phyloP scores from a whole-genome alignment of 1,140 invertebrate species.

The Lucilia cuprina region DNA sequence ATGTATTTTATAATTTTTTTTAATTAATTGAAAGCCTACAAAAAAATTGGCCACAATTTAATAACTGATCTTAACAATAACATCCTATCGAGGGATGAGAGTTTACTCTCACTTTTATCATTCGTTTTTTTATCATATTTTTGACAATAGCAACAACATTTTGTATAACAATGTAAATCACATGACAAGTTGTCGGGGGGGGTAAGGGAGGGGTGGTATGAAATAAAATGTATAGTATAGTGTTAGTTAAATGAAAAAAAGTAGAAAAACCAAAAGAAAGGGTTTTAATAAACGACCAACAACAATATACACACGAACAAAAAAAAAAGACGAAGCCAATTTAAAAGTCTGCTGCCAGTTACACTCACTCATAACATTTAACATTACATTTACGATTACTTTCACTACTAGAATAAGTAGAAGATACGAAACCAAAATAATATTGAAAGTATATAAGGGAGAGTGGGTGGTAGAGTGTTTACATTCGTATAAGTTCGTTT shows the following conservation, averaged over 20 bases:
- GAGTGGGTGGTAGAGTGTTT: too few species aligned
- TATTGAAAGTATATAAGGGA: background rate
- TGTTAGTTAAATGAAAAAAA: background rate
- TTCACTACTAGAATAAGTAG: background rate
- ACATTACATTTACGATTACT: background rate
- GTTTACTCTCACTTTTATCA: background rate
- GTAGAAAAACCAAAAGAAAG: background rate
- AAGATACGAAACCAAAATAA: background rate
- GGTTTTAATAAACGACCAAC: background rate
- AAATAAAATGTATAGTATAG: background rate
- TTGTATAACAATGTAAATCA: background rate
- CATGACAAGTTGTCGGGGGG: background rate
- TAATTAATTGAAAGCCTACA: too few species aligned
- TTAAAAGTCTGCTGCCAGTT: constrained; percentile 28
- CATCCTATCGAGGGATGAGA: background rate
- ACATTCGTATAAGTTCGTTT: too few species aligned
- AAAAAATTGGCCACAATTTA: background rate
- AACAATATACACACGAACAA: background rate
- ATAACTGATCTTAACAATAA: background rate
- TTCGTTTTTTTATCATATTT: too few species aligned
- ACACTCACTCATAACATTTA: background rate
- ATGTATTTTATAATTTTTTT: too few species aligned
- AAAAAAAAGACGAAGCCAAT: constrained; percentile 28
- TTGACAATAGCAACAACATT: background rate
- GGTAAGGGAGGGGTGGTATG: background rate